These are phyloP conservation scores for Antennarius maculatus DNA, from an alignment of 2,797 vertebrate species.

Conservation along the genomic window DNA sequence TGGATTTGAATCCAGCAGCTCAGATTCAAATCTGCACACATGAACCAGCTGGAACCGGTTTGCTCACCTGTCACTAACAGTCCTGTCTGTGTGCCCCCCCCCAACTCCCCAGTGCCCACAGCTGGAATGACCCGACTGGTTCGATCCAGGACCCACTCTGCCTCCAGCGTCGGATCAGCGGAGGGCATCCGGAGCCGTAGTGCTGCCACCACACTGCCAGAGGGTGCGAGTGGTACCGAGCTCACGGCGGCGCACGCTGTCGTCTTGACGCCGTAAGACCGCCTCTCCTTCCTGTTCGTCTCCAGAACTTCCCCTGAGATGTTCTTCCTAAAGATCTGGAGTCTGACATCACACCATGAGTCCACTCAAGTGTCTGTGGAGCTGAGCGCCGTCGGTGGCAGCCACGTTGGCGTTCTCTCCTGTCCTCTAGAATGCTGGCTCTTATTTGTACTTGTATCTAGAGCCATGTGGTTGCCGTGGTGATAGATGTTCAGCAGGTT, in stretches of 20 bases:
- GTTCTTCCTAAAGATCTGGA: constrained; percentile 16
- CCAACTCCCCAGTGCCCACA: constrained; percentile 84
- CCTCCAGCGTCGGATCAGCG: constrained; percentile 88
- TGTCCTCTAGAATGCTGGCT: no score
- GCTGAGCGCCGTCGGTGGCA: background rate
- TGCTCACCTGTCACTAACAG: background rate
- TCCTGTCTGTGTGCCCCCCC: constrained; percentile 19
- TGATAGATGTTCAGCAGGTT: constrained; percentile 22
- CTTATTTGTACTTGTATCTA: background rate
- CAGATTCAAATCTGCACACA: constrained; percentile 39
- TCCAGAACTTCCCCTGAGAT: background rate
- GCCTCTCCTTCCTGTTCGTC: background rate
- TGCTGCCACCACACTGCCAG: constrained; percentile 79
- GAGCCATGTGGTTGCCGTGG: constrained; percentile 32
- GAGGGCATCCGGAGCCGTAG: constrained; percentile 85
- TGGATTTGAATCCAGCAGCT: constrained; percentile 54
- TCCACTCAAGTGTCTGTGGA: background rate
- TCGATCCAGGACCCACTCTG: constrained; percentile 91
- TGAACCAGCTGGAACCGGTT: background rate
- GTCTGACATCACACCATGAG: background rate
- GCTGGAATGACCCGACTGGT: constrained; percentile 91
- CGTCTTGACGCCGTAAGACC: constrained; percentile 87
- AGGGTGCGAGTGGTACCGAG: constrained; percentile 79
- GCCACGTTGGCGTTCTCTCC: constrained; percentile 8
- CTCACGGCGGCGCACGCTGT: constrained; percentile 83